Base-by-base conservation (phyloP, 2,797 vertebrate genomes). In the Adrianichthys oophorus region DNA sequence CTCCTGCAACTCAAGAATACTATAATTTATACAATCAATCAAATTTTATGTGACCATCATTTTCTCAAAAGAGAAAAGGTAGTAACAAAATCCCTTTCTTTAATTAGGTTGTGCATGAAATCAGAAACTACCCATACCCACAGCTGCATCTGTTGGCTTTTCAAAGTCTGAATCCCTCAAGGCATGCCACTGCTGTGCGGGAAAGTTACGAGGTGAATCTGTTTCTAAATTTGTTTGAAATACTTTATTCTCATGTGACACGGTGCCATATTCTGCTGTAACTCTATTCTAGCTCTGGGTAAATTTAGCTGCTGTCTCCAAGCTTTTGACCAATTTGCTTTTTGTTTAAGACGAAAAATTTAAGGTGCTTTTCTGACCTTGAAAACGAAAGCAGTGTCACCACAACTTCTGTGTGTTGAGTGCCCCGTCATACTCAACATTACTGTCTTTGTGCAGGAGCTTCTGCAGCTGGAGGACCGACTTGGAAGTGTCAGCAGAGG, bases 91-190 rank as follows among this genome's bases (percentile, higher is more conserved):
- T 10, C 16, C 24, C 23, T 66, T 47, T 73, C 32, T 57, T 63
- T 58, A 47, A 18, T 19, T 79, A 99, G 97, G 95, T 98, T 59
- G 94, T 98, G 72, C 96, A 98, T 70, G 97, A 98, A 90, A 96
- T 99, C 89, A 92, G 97, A 93, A 98, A 95, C 87, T 98, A 98
- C 73, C 96, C 96, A 1, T 99, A 98, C 75, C 96, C 97, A 45
- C 97, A 98, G 88, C 93, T 99, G 79, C 97, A 99, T 86, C 86
- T 99, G 75, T 90, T 99, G 81, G 95, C 97, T 7, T 94, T 98
- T 81, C 97, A 99, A 81, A 95, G 97, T 78, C 87, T 99, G 71
- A 98, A 95, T 83, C 92, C 96, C 53, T 95, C 92, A 41, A 92
- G 96, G 51, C 97, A 98, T 53, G 95, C 94, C 0, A 95, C 96